Evolutionary conservation across 2,113 vertebrate genomes (phyloP).

Genomic region (Macaca mulatta): DNA sequence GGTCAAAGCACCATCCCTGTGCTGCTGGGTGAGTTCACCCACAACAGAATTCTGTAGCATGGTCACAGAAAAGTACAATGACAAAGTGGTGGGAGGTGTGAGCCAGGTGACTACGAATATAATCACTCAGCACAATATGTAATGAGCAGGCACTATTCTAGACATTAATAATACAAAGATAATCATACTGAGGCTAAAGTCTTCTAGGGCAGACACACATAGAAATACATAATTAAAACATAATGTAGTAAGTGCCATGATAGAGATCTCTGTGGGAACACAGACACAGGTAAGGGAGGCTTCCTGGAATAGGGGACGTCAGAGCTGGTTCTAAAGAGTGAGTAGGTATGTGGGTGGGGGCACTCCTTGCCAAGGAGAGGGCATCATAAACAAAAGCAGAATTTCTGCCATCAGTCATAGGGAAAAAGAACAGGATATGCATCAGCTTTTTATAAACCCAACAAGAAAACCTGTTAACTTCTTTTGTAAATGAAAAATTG

Average conservation of each 20-base stretch:
- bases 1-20: background rate
- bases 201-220: background rate
- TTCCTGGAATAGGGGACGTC: background rate
- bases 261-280: background rate
- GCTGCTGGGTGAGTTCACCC: background rate
- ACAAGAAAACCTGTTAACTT: background rate
- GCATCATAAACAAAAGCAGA: background rate
- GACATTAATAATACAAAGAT: background rate
- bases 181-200: background rate
- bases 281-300: background rate
- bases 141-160: background rate
- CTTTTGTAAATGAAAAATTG: background rate
- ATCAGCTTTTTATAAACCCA: background rate
- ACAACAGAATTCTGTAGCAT: background rate
- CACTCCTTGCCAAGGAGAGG: background rate
- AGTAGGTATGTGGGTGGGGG: background rate
- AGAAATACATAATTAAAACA: background rate
- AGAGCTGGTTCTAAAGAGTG: background rate
- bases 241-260: background rate
- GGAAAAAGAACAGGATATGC: background rate
- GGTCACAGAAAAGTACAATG: background rate
- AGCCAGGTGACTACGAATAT: background rate
- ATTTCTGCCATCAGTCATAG: background rate
- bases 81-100: background rate
- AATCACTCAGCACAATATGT: conserved; percentile 15